Percentiles rank a stretch among this genome's conserved stretches.
These are phyloP conservation scores for Mya arenaria DNA, from an alignment of 1,140 invertebrate species.

Conservation along the genomic window DNA sequence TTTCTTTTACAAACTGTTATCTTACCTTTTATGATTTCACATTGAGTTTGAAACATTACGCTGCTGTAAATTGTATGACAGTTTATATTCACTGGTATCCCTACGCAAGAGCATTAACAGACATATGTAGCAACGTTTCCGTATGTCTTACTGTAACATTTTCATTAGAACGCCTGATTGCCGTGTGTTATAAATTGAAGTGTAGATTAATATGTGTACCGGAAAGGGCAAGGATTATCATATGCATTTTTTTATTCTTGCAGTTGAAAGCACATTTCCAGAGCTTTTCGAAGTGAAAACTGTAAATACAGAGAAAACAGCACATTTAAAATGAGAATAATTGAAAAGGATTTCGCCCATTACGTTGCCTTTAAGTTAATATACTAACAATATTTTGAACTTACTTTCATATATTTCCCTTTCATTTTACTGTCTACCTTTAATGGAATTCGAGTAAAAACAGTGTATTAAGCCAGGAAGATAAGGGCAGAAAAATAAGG, in stretches of 20 bases:
- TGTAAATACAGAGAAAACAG: slow-evolving; percentile 1
- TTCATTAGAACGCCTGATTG: slow-evolving; percentile 89
- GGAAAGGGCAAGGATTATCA: slow-evolving; percentile 62
- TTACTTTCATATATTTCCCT: slow-evolving; percentile 86
- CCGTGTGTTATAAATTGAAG: slow-evolving; percentile 88
- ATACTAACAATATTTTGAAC: slow-evolving; percentile 86
- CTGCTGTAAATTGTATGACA: slow-evolving; percentile 81
- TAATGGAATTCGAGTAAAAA: slow-evolving; percentile 87
- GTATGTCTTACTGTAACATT: slow-evolving; percentile 90
- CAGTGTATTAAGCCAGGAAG: slow-evolving; percentile 84
- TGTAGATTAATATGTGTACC: slow-evolving; percentile 87
- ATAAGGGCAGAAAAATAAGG: slow-evolving; percentile 83
- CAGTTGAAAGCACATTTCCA: slow-evolving; percentile 59
- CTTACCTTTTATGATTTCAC: slow-evolving; percentile 84
- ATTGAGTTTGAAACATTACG: slow-evolving; percentile 86
- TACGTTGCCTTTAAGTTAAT: slow-evolving; percentile 84
- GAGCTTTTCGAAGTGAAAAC: slow-evolving; percentile 64
- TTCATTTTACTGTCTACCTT: slow-evolving; percentile 86
- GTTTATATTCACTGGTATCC: slow-evolving; percentile 71
- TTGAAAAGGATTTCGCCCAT: slow-evolving; percentile 64
- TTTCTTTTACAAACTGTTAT: slow-evolving; percentile 87
- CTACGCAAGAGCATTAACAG: slow-evolving; percentile 84
- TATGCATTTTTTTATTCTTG: slow-evolving; percentile 37
- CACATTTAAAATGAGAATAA: background rate
- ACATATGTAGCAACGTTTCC: slow-evolving; percentile 86